phyloP scores from a whole-genome alignment of 2,888 invertebrate genomes.

The Heliconius cydno region DNA sequence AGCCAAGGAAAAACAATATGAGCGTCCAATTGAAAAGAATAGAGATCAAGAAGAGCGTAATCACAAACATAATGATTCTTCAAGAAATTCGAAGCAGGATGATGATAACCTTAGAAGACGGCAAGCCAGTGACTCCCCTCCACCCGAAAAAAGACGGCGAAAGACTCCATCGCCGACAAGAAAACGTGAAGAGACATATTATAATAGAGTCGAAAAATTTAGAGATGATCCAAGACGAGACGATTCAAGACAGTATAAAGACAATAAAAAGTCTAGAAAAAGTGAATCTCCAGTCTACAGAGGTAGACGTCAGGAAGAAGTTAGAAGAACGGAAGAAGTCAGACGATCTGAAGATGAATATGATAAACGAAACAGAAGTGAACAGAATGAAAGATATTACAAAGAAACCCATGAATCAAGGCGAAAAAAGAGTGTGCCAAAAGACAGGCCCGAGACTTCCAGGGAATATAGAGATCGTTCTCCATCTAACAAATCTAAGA shows the following conservation, averaged over 20 bases:
- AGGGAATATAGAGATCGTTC: slow-evolving; percentile 62
- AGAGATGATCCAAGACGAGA: slow-evolving; percentile 35
- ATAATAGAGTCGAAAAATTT: slow-evolving; percentile 54
- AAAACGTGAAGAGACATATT: slow-evolving; percentile 57
- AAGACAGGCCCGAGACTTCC: slow-evolving; percentile 61
- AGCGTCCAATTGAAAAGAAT: slow-evolving; percentile 70
- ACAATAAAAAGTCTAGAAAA: slow-evolving; percentile 56
- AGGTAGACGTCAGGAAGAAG: slow-evolving; percentile 54
- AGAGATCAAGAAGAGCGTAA: slow-evolving; percentile 72
- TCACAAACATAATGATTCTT: slow-evolving; percentile 68
- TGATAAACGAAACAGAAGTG: slow-evolving; percentile 55
- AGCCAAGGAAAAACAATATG: slow-evolving; percentile 64
- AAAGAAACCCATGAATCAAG: slow-evolving; percentile 51
- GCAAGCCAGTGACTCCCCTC: slow-evolving; percentile 64
- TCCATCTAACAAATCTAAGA: slow-evolving; percentile 47
- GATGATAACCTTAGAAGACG: slow-evolving; percentile 56
- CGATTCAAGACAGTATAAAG: slow-evolving; percentile 43
- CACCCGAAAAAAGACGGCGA: slow-evolving; percentile 68
- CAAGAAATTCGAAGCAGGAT: slow-evolving; percentile 54
- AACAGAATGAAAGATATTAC: slow-evolving; percentile 44
- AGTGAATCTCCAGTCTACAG: slow-evolving; percentile 60
- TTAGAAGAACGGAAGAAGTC: slow-evolving; percentile 55
- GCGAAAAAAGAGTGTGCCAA: slow-evolving; percentile 59
- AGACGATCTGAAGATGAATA: slow-evolving; percentile 58
- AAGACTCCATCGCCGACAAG: slow-evolving; percentile 64